Evolutionary conservation across 2,888 invertebrate species (phyloP).

Genomic region (Amblyteles armatorius): DNA sequence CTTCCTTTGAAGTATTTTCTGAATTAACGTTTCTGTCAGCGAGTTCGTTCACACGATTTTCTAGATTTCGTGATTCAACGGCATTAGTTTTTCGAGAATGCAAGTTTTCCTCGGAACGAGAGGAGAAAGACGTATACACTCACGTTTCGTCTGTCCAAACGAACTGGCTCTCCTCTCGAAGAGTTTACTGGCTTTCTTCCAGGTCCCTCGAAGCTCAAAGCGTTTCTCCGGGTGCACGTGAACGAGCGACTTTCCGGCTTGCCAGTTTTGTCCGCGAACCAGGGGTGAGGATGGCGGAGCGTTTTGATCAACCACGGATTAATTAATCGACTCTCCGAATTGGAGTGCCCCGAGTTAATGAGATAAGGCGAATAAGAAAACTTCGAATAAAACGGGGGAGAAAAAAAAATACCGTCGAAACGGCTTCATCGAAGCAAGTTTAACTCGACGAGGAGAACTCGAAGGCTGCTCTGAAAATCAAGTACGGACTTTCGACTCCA

Average conservation of each 20-base stretch:
- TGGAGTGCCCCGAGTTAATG: constrained; percentile 53
- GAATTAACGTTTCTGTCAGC: constrained; percentile 5
- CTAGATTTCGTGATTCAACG: constrained; percentile 75
- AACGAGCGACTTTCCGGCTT: constrained; percentile 3
- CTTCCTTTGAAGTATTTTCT: background rate
- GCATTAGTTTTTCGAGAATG: constrained; percentile 68
- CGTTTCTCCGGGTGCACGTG: constrained; percentile 41
- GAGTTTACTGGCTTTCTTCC: constrained; percentile 62
- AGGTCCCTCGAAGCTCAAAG: constrained; percentile 52
- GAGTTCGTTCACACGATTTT: constrained; percentile 78
- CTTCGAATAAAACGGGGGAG: constrained; percentile 9
- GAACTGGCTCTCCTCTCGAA: background rate
- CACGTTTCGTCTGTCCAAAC: constrained; percentile 41
- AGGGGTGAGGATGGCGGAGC: constrained; percentile 3
- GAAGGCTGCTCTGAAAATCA: constrained; percentile 2
- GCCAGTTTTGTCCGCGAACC: background rate
- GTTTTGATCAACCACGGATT: constrained; percentile 45
- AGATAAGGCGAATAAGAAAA: constrained; percentile 54
- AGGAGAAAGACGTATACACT: constrained; percentile 1
- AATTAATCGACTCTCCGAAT: constrained; percentile 61
- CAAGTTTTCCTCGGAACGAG: constrained; percentile 47
- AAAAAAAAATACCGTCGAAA: background rate
- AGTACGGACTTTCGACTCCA: background rate
- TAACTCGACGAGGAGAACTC: constrained; percentile 15
- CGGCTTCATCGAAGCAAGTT: constrained; percentile 12